Percentiles rank a stretch among this genome's conserved stretches.
Evolutionary conservation across 2,888 invertebrate species (phyloP).

Genomic region (Melipona bicolor): DNA sequence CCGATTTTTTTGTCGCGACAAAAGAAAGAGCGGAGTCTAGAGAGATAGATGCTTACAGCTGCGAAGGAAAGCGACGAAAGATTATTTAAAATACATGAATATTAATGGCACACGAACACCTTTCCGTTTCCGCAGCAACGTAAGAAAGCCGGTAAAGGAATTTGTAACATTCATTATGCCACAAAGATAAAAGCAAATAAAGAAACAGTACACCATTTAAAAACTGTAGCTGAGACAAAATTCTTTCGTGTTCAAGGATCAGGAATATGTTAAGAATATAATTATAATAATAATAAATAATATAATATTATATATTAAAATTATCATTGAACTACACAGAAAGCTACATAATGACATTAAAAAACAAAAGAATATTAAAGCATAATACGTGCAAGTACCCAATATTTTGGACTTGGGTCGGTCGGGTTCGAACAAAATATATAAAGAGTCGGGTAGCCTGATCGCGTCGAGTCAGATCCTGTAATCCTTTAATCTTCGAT

Average conservation of each 20-base stretch:
- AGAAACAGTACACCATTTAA: not conserved
- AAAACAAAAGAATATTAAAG: not conserved
- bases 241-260: not conserved
- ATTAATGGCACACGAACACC: conserved; percentile 40
- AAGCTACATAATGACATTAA: not conserved
- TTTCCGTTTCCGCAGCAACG: conserved; percentile 32
- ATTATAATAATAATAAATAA: not conserved
- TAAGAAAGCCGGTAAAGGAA: conserved; percentile 8
- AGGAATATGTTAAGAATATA: not conserved
- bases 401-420: too few species aligned
- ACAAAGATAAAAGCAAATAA: conserved; percentile 21
- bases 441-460: too few species aligned
- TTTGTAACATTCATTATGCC: conserved; percentile 19
- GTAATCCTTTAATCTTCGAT: conserved; percentile 45
- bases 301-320: not conserved
- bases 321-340: not conserved
- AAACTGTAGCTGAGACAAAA: not conserved
- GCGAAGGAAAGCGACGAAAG: conserved; percentile 17
- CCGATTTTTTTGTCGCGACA: not conserved
- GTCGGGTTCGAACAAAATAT: too few species aligned
- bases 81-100: conserved; percentile 48
- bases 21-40: not conserved
- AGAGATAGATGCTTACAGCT: conserved; percentile 13
- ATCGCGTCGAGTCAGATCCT: too few species aligned
- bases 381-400: not conserved